These are phyloP conservation scores for Neoaliturus tenellus DNA, from an alignment of 2,888 invertebrate genomes.

Conservation along the genomic window DNA sequence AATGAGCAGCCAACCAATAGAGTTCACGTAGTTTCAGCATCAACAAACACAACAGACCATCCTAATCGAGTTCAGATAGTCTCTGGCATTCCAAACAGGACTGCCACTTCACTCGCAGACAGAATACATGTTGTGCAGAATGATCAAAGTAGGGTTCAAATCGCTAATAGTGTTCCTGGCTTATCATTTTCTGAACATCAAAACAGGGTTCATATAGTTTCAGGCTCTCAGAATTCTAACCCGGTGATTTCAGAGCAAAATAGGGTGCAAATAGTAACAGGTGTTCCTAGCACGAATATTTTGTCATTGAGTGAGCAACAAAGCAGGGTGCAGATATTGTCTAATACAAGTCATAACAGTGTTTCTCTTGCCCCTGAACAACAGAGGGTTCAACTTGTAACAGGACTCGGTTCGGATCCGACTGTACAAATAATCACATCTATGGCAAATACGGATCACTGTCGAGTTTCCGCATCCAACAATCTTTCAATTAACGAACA, in stretches of 20 bases:
- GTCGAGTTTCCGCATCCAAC: conserved; percentile 23
- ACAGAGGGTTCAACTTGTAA: conserved; percentile 65
- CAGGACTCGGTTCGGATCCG: conserved; percentile 64
- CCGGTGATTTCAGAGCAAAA: conserved; percentile 61
- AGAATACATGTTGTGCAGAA: conserved; percentile 61
- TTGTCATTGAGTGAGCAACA: conserved; percentile 53
- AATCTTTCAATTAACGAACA: conserved; percentile 57
- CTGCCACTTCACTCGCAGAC: conserved; percentile 61
- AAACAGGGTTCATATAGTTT: conserved; percentile 64
- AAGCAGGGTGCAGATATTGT: conserved; percentile 51
- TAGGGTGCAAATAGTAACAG: conserved; percentile 64
- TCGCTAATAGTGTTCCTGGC: conserved; percentile 63
- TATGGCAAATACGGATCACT: conserved; percentile 59
- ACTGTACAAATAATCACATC: conserved; percentile 63
- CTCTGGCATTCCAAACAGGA: conserved; percentile 62
- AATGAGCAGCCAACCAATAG: conserved; percentile 63
- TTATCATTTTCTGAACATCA: conserved; percentile 62
- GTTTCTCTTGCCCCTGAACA: conserved; percentile 59
- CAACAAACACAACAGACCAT: conserved; percentile 59
- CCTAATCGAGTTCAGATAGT: conserved; percentile 64
- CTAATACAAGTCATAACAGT: conserved; percentile 51
- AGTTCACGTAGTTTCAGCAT: conserved; percentile 62
- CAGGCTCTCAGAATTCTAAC: conserved; percentile 58
- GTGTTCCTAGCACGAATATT: conserved; percentile 57
- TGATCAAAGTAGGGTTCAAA: conserved; percentile 65